Evolutionary conservation across 2,888 invertebrate species (phyloP).

Genomic region (Hypena proboscidalis): DNA sequence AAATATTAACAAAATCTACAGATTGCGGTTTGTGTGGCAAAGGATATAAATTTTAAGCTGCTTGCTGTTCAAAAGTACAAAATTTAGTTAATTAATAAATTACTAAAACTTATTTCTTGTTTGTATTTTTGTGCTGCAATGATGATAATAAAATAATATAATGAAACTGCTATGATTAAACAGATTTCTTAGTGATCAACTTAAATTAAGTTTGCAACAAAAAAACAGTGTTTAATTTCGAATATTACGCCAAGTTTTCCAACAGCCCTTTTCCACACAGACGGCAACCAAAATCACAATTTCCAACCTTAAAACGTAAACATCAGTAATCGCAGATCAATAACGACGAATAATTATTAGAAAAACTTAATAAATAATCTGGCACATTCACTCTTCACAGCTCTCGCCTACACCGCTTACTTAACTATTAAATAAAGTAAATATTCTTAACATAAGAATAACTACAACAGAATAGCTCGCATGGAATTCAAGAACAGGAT

Average conservation of each 20-base stretch:
- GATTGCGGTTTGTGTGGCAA: slow-evolving; percentile 9
- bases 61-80: slow-evolving; percentile 6
- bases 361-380: slow-evolving; percentile 63
- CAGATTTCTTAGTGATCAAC: too few relatives aligned
- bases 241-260: too few relatives aligned
- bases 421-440: slow-evolving; percentile 65
- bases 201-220: too few relatives aligned
- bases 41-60: slow-evolving; percentile 16
- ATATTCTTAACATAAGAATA: slow-evolving; percentile 83
- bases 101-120: too few relatives aligned
- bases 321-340: slow-evolving; percentile 66
- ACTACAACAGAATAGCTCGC: slow-evolving; percentile 71
- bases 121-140: too few relatives aligned
- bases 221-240: too few relatives aligned
- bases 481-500: slow-evolving; percentile 53
- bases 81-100: slow-evolving; percentile 1
- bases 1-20: slow-evolving; percentile 27
- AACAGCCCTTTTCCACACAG: slow-evolving; percentile 20
- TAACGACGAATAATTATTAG: slow-evolving; percentile 53
- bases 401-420: slow-evolving; percentile 49
- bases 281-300: slow-evolving; percentile 29
- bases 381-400: slow-evolving; percentile 71
- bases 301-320: slow-evolving; percentile 33
- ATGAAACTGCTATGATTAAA: too few relatives aligned
- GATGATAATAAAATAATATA: too few relatives aligned